These are phyloP conservation scores for Melopsittacus undulatus DNA, from an alignment of 2,797 vertebrate species.

Conservation along the genomic window DNA sequence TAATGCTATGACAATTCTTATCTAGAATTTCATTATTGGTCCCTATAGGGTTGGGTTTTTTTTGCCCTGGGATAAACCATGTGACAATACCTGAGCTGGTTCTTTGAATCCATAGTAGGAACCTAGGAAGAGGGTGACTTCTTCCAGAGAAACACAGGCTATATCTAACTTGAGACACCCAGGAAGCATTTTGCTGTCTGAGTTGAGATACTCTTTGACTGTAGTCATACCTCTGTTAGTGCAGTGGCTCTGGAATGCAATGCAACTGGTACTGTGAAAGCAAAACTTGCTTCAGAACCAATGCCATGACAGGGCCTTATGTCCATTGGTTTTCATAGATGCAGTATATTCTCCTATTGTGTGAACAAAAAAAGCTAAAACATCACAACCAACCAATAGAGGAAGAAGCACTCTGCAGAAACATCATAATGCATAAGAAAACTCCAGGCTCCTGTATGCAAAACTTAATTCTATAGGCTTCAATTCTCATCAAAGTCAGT, in stretches of 20 bases:
- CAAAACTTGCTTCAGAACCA: background rate
- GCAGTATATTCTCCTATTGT: background rate
- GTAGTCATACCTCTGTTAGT: no score
- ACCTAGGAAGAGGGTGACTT: background rate
- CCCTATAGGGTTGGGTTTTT: background rate
- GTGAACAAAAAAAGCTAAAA: background rate
- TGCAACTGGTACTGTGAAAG: background rate
- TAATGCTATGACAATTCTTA: background rate
- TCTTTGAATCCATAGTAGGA: background rate
- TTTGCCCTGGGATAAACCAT: background rate
- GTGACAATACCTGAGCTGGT: background rate
- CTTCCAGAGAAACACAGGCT: background rate
- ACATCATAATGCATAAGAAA: conserved; percentile 22
- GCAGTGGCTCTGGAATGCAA: background rate
- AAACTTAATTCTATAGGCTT: conserved; percentile 17
- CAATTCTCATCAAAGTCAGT: conserved; percentile 20
- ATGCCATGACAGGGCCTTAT: background rate
- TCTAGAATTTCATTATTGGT: background rate
- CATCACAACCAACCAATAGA: background rate
- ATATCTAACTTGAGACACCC: background rate
- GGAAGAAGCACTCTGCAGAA: background rate
- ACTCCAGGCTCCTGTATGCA: background rate
- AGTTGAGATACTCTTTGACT: background rate
- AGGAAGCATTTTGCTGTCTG: background rate
- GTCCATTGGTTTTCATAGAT: background rate